These are phyloP conservation scores for Oedothorax gibbosus DNA, from an alignment of 1,140 invertebrate genomes.

Conservation along the genomic window DNA sequence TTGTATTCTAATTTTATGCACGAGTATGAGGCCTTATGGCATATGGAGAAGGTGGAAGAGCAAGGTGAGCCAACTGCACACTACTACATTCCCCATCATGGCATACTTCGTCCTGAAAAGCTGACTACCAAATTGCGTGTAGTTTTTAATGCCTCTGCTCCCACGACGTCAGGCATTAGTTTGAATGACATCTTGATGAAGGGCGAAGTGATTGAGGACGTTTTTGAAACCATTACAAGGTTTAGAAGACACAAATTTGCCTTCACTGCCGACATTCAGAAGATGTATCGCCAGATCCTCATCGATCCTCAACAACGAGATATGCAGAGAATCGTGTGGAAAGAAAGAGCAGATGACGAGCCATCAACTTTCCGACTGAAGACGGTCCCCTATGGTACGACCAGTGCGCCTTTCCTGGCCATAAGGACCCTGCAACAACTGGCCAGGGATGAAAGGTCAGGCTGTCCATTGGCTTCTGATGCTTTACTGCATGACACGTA, in stretches of 20 bases:
- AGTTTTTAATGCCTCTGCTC: background rate
- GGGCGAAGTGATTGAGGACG: background rate
- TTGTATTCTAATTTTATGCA: conserved; percentile 9
- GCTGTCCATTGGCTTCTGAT: background rate
- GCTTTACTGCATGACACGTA: background rate
- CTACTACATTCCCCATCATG: conserved; percentile 8
- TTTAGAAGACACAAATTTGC: conserved; percentile 1
- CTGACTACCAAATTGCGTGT: background rate
- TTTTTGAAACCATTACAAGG: background rate
- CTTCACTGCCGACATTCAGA: background rate
- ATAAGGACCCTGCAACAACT: background rate
- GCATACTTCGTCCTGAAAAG: background rate
- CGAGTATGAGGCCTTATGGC: background rate
- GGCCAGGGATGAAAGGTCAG: background rate
- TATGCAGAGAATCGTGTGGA: background rate
- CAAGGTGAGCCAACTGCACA: background rate
- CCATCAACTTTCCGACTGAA: background rate
- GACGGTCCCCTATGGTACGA: background rate
- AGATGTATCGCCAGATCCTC: conserved; percentile 3
- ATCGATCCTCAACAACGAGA: background rate
- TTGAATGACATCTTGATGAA: background rate
- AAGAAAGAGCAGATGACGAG: background rate
- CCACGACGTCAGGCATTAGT: background rate
- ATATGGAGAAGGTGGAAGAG: background rate
- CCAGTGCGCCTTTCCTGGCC: background rate